phyloP scores from a whole-genome alignment of 2,113 vertebrate species.

The Paedocypris sp. region DNA sequence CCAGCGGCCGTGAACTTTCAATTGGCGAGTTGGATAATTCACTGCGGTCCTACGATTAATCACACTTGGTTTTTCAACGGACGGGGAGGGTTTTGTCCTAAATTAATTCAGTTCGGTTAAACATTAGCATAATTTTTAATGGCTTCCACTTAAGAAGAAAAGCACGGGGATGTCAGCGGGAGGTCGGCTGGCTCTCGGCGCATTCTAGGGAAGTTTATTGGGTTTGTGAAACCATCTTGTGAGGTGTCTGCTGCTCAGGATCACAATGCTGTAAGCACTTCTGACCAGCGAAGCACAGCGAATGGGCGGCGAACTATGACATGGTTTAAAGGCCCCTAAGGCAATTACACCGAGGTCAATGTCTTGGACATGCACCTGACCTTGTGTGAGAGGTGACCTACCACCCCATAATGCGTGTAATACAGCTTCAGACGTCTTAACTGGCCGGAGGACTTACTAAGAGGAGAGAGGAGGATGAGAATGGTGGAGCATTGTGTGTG shows the following conservation, averaged over 20 bases:
- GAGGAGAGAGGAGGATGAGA: background rate
- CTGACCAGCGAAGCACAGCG: background rate
- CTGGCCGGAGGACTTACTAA: background rate
- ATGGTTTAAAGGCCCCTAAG: background rate
- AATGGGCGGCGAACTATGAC: background rate
- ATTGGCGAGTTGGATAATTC: no score
- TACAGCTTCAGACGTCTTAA: background rate
- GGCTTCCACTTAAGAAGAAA: background rate
- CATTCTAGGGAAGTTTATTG: background rate
- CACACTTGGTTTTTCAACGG: no score
- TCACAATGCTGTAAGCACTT: conserved; percentile 5
- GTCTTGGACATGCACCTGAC: background rate
- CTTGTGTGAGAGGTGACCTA: background rate
- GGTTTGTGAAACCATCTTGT: background rate
- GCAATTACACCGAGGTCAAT: background rate
- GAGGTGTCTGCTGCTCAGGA: background rate
- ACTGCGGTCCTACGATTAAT: no score
- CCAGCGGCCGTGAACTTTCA: no score
- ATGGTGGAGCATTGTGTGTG: background rate
- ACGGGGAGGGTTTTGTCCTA: no score
- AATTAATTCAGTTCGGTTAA: background rate
- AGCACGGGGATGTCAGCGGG: no score
- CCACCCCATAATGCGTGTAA: background rate
- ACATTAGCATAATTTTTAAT: background rate
- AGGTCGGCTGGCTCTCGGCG: background rate